Conservation (phyloP, 2,888 invertebrate species). For the Macrophya alboannulata region DNA sequence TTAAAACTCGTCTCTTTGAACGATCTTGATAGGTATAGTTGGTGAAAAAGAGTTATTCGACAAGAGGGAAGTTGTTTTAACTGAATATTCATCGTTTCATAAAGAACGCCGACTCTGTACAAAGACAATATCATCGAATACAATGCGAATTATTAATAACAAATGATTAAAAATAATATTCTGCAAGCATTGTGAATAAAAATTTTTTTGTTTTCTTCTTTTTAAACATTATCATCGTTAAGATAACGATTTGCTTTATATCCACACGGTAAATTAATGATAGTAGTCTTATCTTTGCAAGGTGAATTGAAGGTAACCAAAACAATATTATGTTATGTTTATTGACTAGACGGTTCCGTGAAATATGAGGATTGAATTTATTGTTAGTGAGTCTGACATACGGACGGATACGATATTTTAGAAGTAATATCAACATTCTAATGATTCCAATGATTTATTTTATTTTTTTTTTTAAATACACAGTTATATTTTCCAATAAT, state of each 20-base stretch:
- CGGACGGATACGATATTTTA: not conserved
- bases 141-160: not conserved
- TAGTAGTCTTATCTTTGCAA: constrained; percentile 15
- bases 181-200: constrained; percentile 1
- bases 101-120: not conserved
- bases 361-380: not conserved
- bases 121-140: not conserved
- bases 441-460: not conserved
- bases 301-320: constrained; percentile 4
- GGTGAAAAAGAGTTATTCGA: not conserved
- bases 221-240: constrained; percentile 17
- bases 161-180: constrained; percentile 17
- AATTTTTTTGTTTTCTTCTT: not conserved
- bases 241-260: constrained; percentile 28
- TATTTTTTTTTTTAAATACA: not conserved
- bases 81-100: constrained; percentile 11
- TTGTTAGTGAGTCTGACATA: not conserved
- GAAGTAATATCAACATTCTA: not conserved
- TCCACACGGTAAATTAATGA: not conserved
- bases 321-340: constrained; percentile 28
- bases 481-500: constrained; percentile 10
- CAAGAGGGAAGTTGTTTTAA: not conserved
- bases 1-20: not conserved
- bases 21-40: not conserved
- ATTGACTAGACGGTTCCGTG: not conserved